Base-by-base conservation (phyloP, 2,888 invertebrate species). In the Brachyptera risi region DNA sequence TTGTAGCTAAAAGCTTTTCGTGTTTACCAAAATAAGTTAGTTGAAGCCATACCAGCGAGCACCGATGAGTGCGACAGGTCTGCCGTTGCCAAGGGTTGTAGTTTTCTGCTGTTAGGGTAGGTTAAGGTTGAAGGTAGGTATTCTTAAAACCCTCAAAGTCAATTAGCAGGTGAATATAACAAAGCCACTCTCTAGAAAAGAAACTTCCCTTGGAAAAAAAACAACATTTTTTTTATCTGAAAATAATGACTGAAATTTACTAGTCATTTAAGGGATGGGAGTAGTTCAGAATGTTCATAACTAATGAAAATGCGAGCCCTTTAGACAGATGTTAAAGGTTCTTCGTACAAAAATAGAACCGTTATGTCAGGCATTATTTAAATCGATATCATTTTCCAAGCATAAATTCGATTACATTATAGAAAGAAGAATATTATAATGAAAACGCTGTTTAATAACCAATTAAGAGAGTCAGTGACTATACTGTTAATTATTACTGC, bases 181-280 rank as follows among this genome's bases (percentile, higher is more conserved):
- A 51, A 26, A 59, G 49, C 58, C 58, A 58, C 58, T 58, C 23
- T 49, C 47, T n/a, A n/a, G 26, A 15, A 47, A 27, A 44, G 49
- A 58, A n/a, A 58, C 47, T 49, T 58, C 49, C 21, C 49, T 49
- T 21, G 9, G 17, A 49, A 38, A 50, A 54, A 38, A 42, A 47
- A 47, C 21, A 17, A 49, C 21, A 23, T 13, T 24, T 51, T 56
- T 47, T 60, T 60, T 56, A 60, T 60, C 60, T 60, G 56, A 56
- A 60, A 60, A 60, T 60, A 60, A 60, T 56, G 60, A 56, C 56
- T 47, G 19, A 60, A 60, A 60, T 60, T n/a, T 56, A 60, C 60
- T 60, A 56, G 60, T 56, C 60, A 60, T 60, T 60, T 60, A 42
- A 15, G 60, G 60, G 60, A 26, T 56, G 56, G 13, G 27, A 47